Evolutionary conservation across 2,888 invertebrate genomes (phyloP).

Genomic region (Onthophagus sagittarius): DNA sequence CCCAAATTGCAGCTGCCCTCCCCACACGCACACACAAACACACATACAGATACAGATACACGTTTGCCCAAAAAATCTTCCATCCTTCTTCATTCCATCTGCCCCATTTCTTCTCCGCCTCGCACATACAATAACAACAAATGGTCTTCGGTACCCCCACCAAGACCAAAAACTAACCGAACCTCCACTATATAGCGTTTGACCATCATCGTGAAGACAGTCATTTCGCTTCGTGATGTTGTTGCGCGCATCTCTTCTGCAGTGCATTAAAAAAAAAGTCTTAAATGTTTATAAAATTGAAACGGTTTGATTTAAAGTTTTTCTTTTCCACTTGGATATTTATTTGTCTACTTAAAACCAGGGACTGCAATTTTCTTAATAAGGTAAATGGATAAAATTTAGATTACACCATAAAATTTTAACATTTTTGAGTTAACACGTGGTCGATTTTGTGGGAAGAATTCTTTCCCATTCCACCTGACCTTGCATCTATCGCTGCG

Average conservation of each 20-base stretch:
- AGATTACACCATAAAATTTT: not conserved
- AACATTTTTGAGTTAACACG: no score
- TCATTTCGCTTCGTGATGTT: slow-evolving; percentile 23
- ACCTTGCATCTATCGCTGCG: not conserved
- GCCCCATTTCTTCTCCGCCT: slow-evolving; percentile 1
- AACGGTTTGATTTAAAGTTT: not conserved
- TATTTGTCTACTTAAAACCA: not conserved
- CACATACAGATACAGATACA: no score
- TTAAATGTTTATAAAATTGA: not conserved
- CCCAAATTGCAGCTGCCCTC: slow-evolving; percentile 8
- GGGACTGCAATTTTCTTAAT: not conserved
- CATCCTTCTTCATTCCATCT: not conserved
- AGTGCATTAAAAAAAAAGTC: not conserved
- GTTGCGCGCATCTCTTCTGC: slow-evolving; percentile 3
- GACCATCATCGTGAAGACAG: slow-evolving; percentile 23
- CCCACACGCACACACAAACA: not conserved
- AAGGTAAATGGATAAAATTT: no score
- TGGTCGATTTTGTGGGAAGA: not conserved
- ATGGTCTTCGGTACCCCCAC: slow-evolving; percentile 1
- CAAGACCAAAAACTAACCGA: not conserved
- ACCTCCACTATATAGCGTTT: slow-evolving; percentile 27
- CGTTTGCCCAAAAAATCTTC: not conserved
- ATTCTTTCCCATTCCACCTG: not conserved
- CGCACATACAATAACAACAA: slow-evolving; percentile 5
- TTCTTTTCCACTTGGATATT: not conserved